Base-by-base conservation (phyloP, 2,888 invertebrate genomes). In the Allacma fusca region DNA sequence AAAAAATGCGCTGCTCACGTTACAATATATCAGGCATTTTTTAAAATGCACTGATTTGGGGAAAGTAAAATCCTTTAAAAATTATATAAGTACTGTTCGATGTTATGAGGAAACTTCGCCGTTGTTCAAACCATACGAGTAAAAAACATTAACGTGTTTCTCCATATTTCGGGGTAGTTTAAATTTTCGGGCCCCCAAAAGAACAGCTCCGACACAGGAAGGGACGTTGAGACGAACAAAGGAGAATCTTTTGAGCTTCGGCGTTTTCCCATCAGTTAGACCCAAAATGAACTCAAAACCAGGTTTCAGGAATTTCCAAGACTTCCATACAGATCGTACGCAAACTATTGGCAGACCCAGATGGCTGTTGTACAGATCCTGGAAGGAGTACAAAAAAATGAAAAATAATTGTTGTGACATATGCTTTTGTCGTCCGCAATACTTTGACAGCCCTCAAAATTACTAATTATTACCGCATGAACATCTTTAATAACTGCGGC, bases 291-390 rank as follows among this genome's bases (percentile, higher is more conserved):
- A 85, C 1, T 91, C 85, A 83, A 94, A 92, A 0, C 94, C 95
- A 1, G 90, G 88, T 85, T 91, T 89, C 80, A 98, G 86, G 29
- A 93, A 89, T 4, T 91, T 88, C 96, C 97, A 98, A 85, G 97
- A 97, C 80, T 93, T 91, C 94, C 96, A 98, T 0, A 98, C 96
- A 0, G 96, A 96, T 0, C 98, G 98, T 0, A 97, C 95, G 86
- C 97, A 97, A 0, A 96, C 91, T 0, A 98, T 90, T 70, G 91
- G 90, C 62, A 96, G 85, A 0, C 92, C 93, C 24, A 90, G 90
- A 1, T 86, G 84, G 68, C 86, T 86, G 24, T 87, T 84, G 62
- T 88, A 87, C 69, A 92, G 86, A 78, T 89, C 89, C 87, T 90
- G 85, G 16, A 84, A 81, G 80, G 70, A 59, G n/a, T n/a, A 65